These are phyloP conservation scores for Pachyrhynchus sulphureomaculatus DNA, from an alignment of 1,140 invertebrate species.

Conservation along the genomic window DNA sequence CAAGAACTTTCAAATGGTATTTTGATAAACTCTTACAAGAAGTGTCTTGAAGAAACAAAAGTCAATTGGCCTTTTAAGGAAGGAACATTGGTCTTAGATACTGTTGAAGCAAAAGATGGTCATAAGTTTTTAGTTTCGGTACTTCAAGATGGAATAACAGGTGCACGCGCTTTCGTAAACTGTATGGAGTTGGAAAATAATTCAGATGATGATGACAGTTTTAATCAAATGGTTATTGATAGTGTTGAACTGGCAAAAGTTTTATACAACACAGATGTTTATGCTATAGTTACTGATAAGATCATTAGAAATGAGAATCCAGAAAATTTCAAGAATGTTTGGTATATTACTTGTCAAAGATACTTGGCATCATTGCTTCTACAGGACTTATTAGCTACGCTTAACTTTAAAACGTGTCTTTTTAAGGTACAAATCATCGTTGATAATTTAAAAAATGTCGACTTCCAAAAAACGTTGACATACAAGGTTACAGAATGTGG, in stretches of 20 bases:
- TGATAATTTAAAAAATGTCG: neutral
- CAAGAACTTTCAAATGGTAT: neutral
- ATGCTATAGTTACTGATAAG: neutral
- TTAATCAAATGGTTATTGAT: neutral
- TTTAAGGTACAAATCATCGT: neutral
- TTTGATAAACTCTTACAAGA: neutral
- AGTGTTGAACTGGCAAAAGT: neutral
- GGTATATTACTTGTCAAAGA: neutral
- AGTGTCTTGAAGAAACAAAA: neutral
- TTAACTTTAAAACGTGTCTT: neutral
- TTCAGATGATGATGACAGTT: neutral
- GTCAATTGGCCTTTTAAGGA: neutral
- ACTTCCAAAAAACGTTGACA: neutral
- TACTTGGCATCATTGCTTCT: neutral
- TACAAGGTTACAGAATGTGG: neutral
- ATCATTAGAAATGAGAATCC: neutral
- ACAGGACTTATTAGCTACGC: neutral
- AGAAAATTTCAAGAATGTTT: neutral
- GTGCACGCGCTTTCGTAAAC: neutral
- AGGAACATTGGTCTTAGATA: neutral
- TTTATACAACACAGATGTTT: neutral
- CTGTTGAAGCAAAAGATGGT: neutral
- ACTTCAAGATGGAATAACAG: neutral
- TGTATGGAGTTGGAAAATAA: neutral
- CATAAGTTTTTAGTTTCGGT: neutral